Evolutionary conservation across 2,113 vertebrate genomes (phyloP).

Genomic region (Pedionomus torquatus): DNA sequence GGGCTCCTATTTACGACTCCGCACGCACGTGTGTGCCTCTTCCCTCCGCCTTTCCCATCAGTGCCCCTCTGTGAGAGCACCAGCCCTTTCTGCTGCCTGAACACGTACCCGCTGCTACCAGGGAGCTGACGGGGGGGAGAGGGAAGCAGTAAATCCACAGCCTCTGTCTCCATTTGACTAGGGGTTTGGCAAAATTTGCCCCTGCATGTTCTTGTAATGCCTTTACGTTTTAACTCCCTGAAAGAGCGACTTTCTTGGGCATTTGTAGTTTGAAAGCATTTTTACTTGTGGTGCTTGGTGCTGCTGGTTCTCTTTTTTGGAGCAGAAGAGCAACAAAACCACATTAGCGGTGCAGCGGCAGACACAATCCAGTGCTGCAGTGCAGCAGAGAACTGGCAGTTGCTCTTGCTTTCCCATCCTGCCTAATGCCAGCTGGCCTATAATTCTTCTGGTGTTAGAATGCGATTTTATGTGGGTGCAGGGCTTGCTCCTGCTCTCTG

Average conservation of each 20-base stretch:
- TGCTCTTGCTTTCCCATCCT: neutral
- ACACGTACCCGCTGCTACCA: neutral
- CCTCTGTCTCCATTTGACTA: neutral
- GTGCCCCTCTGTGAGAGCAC: neutral
- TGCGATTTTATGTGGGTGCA: neutral
- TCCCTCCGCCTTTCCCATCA: neutral
- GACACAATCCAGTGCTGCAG: slow-evolving; percentile 4
- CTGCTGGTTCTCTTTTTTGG: neutral
- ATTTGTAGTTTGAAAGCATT: neutral
- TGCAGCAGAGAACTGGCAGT: slow-evolving; percentile 20
- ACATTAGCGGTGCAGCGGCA: neutral
- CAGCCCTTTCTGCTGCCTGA: neutral
- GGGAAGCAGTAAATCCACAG: neutral
- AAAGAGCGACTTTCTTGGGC: neutral
- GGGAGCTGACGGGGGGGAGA: neutral
- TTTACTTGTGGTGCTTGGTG: neutral
- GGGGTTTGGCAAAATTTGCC: neutral
- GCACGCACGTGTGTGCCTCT: neutral
- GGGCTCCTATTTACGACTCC: neutral
- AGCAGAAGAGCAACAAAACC: neutral
- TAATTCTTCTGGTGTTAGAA: neutral
- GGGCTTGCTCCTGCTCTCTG: neutral
- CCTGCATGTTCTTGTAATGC: rapidly evolving
- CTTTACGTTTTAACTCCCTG: neutral
- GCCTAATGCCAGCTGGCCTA: slow-evolving; percentile 33